Base-by-base conservation (phyloP, 1,140 invertebrate genomes). In the Caenorhabditis tropicalis region DNA sequence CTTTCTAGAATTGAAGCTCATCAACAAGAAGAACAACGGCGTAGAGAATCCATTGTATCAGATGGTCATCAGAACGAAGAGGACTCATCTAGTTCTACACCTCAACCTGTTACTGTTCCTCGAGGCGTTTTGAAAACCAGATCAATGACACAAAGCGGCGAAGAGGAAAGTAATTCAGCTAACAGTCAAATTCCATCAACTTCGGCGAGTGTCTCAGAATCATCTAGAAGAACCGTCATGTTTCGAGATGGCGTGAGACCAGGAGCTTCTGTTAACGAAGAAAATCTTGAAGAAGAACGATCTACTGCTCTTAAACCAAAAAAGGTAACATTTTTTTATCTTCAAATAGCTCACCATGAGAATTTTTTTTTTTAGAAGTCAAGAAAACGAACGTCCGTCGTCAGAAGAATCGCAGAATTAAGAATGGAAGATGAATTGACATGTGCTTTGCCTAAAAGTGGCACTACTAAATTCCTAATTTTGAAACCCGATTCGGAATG, bases 171-270 rank as follows among this genome's bases (percentile, higher is more conserved):
- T 24, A n/a, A 33, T 19, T 74, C 65, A 43, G 43, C 65, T 7
- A 74, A 43, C 53, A 58, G 33, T 9, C 82, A 48, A 27, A 43
- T 43, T 10, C 24, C 33, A 5, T 19, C 48, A 31, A 31, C 16
- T 15, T 16, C 39, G n/a, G 6, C 19, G 24, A 82, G 33, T n/a
- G 81, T 21, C 24, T 31, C 24, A 60, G 65, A 48, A 33, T 49
- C 56, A 36, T 56, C 70, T 15, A 65, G 49, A 48, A 48, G 83
- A 33, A 56, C 43, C 0, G 29, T 65, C 6, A 53, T 81, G 24
- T 80, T 80, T 27, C 84, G 83, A 39, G 83, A 84, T 53, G 83
- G 83, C 33, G 83, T 84, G 5, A 33, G 65, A 16, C 83, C 83
- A 56, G 83, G 83, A 27, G 33, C 82, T 27, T n/a, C 53, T 39